These are phyloP conservation scores for Rhimphoctona megacephalus DNA, from an alignment of 2,888 invertebrate species.

Conservation along the genomic window DNA sequence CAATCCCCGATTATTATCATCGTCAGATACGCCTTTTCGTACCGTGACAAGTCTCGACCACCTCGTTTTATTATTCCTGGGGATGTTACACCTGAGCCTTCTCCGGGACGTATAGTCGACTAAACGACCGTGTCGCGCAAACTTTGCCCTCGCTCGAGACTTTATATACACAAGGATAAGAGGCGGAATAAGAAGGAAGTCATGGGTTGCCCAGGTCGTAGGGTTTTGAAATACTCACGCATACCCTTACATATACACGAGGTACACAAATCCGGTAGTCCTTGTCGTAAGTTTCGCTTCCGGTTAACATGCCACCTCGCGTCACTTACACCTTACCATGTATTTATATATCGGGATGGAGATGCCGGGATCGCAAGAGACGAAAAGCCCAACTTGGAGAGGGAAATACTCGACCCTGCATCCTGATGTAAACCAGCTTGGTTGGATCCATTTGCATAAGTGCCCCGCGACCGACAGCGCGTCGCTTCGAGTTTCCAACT, in stretches of 20 bases:
- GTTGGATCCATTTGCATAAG: slow-evolving; percentile 64
- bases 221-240: background rate
- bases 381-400: slow-evolving; percentile 1
- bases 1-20: background rate
- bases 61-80: slow-evolving; percentile 32
- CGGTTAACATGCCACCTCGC: slow-evolving; percentile 55
- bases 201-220: background rate
- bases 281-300: slow-evolving; percentile 60
- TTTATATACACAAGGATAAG: slow-evolving; percentile 23
- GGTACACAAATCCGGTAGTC: background rate
- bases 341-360: background rate
- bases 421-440: slow-evolving; percentile 44
- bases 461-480: slow-evolving; percentile 52
- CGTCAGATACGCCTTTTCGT: background rate
- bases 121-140: slow-evolving; percentile 51
- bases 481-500: slow-evolving; percentile 64
- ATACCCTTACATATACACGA: background rate
- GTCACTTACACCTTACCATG: slow-evolving; percentile 45
- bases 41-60: background rate
- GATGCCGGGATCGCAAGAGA: background rate
- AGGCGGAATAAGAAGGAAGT: slow-evolving; percentile 3
- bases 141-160: slow-evolving; percentile 48
- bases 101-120: slow-evolving; percentile 5
- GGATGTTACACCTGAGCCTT: slow-evolving; percentile 40
- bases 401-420: background rate